Evolutionary conservation across 2,888 invertebrate genomes (phyloP).

Genomic region (Villa cingulata): DNA sequence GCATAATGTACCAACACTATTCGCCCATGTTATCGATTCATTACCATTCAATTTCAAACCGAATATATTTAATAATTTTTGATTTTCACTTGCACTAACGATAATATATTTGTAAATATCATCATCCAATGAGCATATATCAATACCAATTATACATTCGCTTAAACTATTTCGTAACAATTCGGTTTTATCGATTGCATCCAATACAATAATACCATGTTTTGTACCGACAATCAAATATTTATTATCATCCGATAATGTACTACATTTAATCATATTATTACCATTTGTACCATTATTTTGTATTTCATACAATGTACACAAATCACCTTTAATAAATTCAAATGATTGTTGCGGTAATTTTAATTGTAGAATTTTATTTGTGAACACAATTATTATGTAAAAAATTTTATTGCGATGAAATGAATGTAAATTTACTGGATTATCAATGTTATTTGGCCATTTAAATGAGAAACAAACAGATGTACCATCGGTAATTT

Average conservation of each 20-base stretch:
- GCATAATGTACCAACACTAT: slow-evolving; percentile 15
- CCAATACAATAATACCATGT: slow-evolving; percentile 28
- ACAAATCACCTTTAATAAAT: slow-evolving; percentile 14
- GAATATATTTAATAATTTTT: slow-evolving; percentile 25
- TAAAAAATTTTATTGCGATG: not conserved
- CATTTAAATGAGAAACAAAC: slow-evolving; percentile 17
- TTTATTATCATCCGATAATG: slow-evolving; percentile 22
- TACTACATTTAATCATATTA: slow-evolving; percentile 20
- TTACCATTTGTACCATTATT: slow-evolving; percentile 6
- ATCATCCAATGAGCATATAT: slow-evolving; percentile 26
- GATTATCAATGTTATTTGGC: slow-evolving; percentile 14
- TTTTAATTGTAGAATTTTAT: slow-evolving; percentile 19
- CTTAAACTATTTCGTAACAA: slow-evolving; percentile 30
- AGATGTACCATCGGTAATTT: slow-evolving; percentile 18
- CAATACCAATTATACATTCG: slow-evolving; percentile 27
- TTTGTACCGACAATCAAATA: slow-evolving; percentile 31
- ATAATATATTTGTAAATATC: slow-evolving; percentile 27
- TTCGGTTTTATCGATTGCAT: slow-evolving; percentile 18
- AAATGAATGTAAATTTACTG: slow-evolving; percentile 10
- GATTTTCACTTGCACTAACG: slow-evolving; percentile 25
- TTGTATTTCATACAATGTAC: slow-evolving; percentile 17
- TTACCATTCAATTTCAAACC: slow-evolving; percentile 20
- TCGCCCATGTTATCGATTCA: slow-evolving; percentile 24
- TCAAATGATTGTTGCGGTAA: slow-evolving; percentile 16
- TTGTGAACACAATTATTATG: slow-evolving; percentile 20